A percentile compares a stretch with the other conserved stretches of the same genome.
Conservation (phyloP, 2,888 invertebrate genomes). For the Athalia circularis region DNA sequence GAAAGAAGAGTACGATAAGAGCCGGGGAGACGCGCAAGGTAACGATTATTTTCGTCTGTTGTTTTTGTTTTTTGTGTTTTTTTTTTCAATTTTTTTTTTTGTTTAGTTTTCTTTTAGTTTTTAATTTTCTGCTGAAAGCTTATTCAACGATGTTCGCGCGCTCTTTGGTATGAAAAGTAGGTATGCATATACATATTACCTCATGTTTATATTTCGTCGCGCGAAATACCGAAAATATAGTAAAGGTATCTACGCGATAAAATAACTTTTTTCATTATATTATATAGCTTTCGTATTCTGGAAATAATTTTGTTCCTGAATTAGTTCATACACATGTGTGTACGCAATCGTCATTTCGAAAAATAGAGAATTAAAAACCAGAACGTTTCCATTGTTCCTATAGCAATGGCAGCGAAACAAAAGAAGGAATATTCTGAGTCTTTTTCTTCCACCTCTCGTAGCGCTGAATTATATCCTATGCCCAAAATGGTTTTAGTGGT, state of each 20-base stretch:
- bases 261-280: too few relatives aligned
- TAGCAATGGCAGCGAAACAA: slow-evolving; percentile 8
- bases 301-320: too few relatives aligned
- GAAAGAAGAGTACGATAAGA: slow-evolving; percentile 19
- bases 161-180: too few relatives aligned
- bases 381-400: slow-evolving; percentile 17
- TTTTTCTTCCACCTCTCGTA: not conserved
- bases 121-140: not conserved
- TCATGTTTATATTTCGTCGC: not conserved
- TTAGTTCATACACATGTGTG: too few relatives aligned
- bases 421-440: not conserved
- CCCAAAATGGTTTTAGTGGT: too few relatives aligned
- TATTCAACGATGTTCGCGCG: too few relatives aligned
- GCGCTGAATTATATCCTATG: too few relatives aligned
- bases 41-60: slow-evolving; percentile 1
- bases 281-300: too few relatives aligned
- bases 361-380: not conserved
- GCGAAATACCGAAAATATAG: not conserved
- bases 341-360: slow-evolving; percentile 23
- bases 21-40: not conserved
- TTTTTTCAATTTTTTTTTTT: not conserved
- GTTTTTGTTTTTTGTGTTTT: not conserved
- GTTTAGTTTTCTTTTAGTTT: slow-evolving; percentile 7
- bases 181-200: not conserved
- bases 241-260: too few relatives aligned